Evolutionary conservation across 1,140 invertebrate species (phyloP).

Genomic region (Nomia melanderi): DNA sequence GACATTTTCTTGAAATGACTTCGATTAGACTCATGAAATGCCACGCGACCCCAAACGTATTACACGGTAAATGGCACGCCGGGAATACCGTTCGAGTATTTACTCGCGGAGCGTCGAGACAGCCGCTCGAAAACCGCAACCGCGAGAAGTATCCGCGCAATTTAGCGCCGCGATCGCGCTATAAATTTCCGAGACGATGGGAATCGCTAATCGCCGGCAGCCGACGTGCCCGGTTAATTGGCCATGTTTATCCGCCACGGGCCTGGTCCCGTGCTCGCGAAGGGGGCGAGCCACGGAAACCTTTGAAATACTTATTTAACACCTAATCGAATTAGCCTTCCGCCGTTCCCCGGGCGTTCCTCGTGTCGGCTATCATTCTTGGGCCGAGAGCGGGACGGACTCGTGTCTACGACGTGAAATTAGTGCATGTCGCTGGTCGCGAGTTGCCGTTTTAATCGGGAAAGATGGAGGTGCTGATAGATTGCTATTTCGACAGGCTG

Average conservation of each 20-base stretch:
- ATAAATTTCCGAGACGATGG: neutral
- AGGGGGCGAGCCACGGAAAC: constrained; percentile 64
- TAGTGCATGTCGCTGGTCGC: neutral
- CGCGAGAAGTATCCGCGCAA: neutral
- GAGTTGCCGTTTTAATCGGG: neutral
- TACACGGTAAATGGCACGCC: neutral
- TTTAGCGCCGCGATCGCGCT: neutral
- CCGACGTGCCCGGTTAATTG: neutral
- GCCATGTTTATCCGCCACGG: neutral
- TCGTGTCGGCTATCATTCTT: constrained; percentile 55
- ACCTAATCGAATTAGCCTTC: constrained; percentile 73
- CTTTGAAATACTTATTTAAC: constrained; percentile 62
- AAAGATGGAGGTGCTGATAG: constrained; percentile 85
- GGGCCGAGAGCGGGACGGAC: constrained; percentile 30
- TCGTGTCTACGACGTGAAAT: neutral
- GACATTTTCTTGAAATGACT: neutral
- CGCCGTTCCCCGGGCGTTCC: constrained; percentile 45
- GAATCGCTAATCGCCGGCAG: neutral
- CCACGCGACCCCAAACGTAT: neutral
- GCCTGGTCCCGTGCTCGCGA: neutral
- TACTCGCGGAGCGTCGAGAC: too few species aligned
- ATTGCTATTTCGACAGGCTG: constrained; percentile 86
- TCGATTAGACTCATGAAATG: neutral
- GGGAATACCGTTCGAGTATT: neutral
- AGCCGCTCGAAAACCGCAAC: too few species aligned